A percentile compares a stretch with the other conserved stretches of the same genome.
Conservation (phyloP, 2,888 invertebrate genomes). For the Eupithecia abbreviata region DNA sequence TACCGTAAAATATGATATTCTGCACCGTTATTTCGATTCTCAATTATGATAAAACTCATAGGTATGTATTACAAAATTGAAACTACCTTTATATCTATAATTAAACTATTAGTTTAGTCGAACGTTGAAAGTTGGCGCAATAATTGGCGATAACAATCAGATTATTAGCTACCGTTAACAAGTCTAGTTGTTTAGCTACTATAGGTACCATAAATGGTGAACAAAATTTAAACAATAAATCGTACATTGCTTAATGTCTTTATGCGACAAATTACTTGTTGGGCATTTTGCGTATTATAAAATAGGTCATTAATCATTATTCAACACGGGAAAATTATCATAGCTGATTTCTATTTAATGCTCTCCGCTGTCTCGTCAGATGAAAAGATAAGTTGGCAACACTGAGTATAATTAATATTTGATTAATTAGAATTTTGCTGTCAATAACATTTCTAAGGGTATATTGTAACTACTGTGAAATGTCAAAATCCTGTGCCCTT, state of each 20-base stretch:
- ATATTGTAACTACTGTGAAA: conserved; percentile 50
- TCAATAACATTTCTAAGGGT: conserved; percentile 53
- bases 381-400: neutral
- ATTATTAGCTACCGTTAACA: conserved; percentile 12
- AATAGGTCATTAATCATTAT: neutral
- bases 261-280: neutral
- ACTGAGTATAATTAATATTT: neutral
- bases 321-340: neutral
- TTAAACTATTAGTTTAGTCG: conserved; percentile 21
- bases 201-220: neutral
- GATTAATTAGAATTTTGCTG: conserved; percentile 54
- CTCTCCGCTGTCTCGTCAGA: conserved; percentile 1
- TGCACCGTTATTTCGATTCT: conserved; percentile 16
- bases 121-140: conserved; percentile 39
- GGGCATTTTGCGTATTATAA: neutral
- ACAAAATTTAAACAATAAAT: neutral
- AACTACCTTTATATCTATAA: conserved; percentile 20
- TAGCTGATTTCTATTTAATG: neutral
- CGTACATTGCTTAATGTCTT: neutral
- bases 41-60: conserved; percentile 17
- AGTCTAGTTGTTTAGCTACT: neutral
- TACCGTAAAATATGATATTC: conserved; percentile 15
- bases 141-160: conserved; percentile 15
- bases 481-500: conserved; percentile 64
- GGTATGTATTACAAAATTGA: conserved; percentile 4